Evolutionary conservation across 2,113 vertebrate species (phyloP), one percentile per base, ranked within the genome.

Genomic region (Pionites leucogaster): DNA sequence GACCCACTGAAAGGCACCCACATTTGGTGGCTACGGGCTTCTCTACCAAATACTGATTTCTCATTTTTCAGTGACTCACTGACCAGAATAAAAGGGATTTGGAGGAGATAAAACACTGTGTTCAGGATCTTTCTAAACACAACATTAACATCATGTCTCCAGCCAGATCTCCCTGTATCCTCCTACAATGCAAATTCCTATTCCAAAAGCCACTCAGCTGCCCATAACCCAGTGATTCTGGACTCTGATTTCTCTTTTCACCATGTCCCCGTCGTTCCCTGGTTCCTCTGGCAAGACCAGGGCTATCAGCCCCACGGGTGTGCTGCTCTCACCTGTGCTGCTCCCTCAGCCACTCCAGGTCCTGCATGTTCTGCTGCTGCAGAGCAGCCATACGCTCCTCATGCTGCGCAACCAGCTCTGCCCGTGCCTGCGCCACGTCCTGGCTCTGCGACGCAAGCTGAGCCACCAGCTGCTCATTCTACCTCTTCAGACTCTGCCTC

Each of bases 331-430:
- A 99, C 99, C 98, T 98, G 96, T 99, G 99, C 37, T 99, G 98
- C 24, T 99, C 98, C 67, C 93, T 76, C 44, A 99, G 98, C 76
- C 98, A 93, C 93, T 98, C 98, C 92, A 99, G 94, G 90, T 99
- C 99, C 13, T 98, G 98, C 27, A 93, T 93, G 49, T 97, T 97
- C 79, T 99, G 99, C 88, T 98, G 98, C 50, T 98, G 97, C 96
- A 27, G 87, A 20, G 97, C 96, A 0, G 97, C 97, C 95, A 99
- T 86, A 37, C 94, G 98, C 67, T 97, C 98, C 95, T 99, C 99
- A 90, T 99, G 98, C 93, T 99, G 98, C 4, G 96, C 97, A 37
- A 97, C 92, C 82, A 99, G 98, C 88, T 99, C 98, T 0, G 97
- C 72, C 37, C 97, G 97, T 17, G 98, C 98, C 93, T 95, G 97